phyloP scores from a whole-genome alignment of 2,797 vertebrate genomes.

The Syndactyla subalaris region DNA sequence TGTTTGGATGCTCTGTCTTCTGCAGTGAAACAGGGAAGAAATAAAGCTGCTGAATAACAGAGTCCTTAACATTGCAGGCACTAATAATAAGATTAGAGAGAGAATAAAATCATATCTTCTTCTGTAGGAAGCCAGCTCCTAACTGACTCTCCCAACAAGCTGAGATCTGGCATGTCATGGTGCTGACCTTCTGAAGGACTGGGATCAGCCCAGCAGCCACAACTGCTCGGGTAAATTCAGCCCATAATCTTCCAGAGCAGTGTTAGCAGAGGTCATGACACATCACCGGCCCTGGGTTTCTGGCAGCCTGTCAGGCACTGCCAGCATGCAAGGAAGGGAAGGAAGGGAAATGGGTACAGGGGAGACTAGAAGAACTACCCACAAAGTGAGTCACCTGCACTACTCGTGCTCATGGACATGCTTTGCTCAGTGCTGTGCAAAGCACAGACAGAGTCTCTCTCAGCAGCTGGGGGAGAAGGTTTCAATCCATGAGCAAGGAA shows the following conservation, averaged over 20 bases:
- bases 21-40: not conserved
- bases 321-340: not conserved
- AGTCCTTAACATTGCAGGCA: not conserved
- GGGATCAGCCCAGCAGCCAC: not conserved
- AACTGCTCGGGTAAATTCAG: not conserved
- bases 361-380: not conserved
- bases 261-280: not conserved
- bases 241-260: not conserved
- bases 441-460: not conserved
- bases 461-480: fast-evolving
- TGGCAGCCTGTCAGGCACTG: not conserved
- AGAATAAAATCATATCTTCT: constrained; percentile 16
- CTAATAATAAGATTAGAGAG: constrained; percentile 23
- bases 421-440: not conserved
- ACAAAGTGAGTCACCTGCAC: not conserved
- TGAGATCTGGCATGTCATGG: not conserved
- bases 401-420: fast-evolving
- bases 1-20: not conserved
- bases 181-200: constrained; percentile 24
- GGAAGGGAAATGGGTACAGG: not conserved
- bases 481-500: not conserved
- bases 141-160: not conserved
- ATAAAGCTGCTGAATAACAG: constrained; percentile 48
- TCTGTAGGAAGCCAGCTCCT: constrained; percentile 24
- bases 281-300: not conserved